phyloP scores from a whole-genome alignment of 2,113 vertebrate species.

The Xenopus borealis region DNA sequence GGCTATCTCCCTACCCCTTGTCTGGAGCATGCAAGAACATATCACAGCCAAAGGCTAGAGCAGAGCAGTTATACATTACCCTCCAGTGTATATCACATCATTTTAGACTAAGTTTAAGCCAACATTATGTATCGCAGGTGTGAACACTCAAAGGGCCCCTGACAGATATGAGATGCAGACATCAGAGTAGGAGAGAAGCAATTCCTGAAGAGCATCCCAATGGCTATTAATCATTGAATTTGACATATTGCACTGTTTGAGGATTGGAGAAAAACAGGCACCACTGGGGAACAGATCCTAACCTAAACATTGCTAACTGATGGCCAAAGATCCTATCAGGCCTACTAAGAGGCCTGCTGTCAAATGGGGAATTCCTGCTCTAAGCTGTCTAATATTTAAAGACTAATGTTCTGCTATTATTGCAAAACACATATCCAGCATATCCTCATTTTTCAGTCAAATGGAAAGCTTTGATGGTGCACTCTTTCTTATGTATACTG shows the following conservation, averaged over 20 bases:
- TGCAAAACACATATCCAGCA: too few relatives aligned
- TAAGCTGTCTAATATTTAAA: constrained; percentile 17
- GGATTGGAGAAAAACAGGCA: constrained; percentile 11
- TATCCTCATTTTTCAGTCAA: too few relatives aligned
- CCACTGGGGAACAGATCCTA: constrained; percentile 37
- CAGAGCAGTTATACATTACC: neutral
- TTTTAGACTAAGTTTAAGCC: constrained; percentile 20
- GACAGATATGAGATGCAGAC: constrained; percentile 36
- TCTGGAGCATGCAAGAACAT: neutral
- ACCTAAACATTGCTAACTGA: constrained; percentile 39
- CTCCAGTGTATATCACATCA: neutral
- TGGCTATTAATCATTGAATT: constrained; percentile 37
- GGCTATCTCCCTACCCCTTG: too few relatives aligned
- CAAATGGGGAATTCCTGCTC: constrained; percentile 16
- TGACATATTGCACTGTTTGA: constrained; percentile 38
- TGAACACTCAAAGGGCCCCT: constrained; percentile 38
- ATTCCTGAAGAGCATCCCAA: constrained; percentile 25
- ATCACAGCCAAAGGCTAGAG: neutral
- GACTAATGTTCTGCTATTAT: neutral
- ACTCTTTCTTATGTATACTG: too few relatives aligned
- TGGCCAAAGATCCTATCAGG: constrained; percentile 34
- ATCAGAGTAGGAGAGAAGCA: constrained; percentile 20
- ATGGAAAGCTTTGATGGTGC: too few relatives aligned
- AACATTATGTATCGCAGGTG: constrained; percentile 33
- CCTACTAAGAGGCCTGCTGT: constrained; percentile 22